Conservation (phyloP, 1,140 invertebrate genomes). For the Diorhabda sublineata region DNA sequence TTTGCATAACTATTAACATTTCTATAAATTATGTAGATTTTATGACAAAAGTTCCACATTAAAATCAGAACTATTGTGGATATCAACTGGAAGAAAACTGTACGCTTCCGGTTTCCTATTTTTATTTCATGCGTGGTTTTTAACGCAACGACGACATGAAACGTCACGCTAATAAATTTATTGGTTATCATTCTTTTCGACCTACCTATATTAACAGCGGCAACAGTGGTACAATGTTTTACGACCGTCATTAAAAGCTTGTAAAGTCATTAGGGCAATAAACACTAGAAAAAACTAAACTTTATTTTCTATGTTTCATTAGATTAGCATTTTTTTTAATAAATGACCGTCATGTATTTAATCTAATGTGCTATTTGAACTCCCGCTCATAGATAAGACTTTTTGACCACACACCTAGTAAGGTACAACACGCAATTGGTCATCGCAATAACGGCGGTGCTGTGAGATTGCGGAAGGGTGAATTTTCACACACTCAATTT, state of each 20-base stretch:
- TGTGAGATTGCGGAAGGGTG: no score
- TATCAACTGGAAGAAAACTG: no score
- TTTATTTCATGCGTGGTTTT: not conserved
- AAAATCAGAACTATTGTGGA: no score
- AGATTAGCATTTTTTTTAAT: slow-evolving; percentile 1
- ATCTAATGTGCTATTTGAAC: slow-evolving; percentile 2
- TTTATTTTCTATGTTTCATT: slow-evolving; percentile 1
- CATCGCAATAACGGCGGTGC: not conserved
- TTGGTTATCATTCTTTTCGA: not conserved
- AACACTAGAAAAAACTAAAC: slow-evolving; percentile 2
- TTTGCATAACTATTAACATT: no score
- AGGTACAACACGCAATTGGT: not conserved
- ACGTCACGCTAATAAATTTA: slow-evolving; percentile 1
- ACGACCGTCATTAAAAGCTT: not conserved
- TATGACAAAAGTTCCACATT: no score
- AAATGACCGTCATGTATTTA: not conserved
- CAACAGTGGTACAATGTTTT: not conserved
- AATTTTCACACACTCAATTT: no score
- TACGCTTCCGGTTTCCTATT: not conserved
- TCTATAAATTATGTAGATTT: no score
- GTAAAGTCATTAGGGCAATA: not conserved
- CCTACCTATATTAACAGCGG: not conserved
- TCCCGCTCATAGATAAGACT: not conserved
- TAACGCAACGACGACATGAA: not conserved
- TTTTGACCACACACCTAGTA: slow-evolving; percentile 1